Base-by-base conservation (phyloP, 2,797 vertebrate genomes). In the Acanthopagrus latus region DNA sequence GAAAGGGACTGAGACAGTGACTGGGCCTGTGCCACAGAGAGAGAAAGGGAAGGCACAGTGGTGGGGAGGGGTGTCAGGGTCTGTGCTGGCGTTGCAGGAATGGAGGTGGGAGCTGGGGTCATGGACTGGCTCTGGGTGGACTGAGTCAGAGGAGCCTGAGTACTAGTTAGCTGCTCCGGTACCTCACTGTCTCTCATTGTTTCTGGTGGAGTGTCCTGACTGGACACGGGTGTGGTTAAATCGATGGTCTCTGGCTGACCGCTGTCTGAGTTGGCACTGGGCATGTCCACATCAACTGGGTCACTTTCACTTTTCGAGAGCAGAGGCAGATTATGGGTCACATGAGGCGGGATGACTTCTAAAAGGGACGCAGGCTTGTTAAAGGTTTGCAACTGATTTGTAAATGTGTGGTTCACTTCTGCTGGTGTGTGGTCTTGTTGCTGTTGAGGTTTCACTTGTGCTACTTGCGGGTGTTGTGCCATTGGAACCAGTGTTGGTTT, bases 221-320 rank as follows among this genome's bases (percentile, higher is more conserved):
- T 88, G 2, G 94, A 94, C 66, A 93, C 91, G 0, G 97, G 95
- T 21, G 96, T 96, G 11, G 94, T 96, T 68, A 97, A 84, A 83
- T 97, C 96, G 43, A 97, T 96, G 3, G 95, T 96, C 86, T 97
- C 97, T 16, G 21, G 92, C 77, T 93, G 94, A 9, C 96, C 92
- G 4, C 92, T 90, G 41, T 96, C 95, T 0, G 95, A 95, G 67
- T 83, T 95, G 71, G 95, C 93, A 29, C 96, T 97, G 58, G 95
- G 95, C 97, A 98, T 98, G 90, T 98, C 97, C 38, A 98, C 95
- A 12, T 98, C 97, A 5, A 92, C 85, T 5, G 93, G 91, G 46
- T 93, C 89, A 46, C 77, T 89, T 76, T 92, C 92, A 11, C 77
- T 80, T 78, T 93, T 93, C 3, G 71, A 89, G 43, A 95, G 86